Evolutionary conservation across 2,113 vertebrate genomes (phyloP).

Genomic region (Pituophis catenifer): DNA sequence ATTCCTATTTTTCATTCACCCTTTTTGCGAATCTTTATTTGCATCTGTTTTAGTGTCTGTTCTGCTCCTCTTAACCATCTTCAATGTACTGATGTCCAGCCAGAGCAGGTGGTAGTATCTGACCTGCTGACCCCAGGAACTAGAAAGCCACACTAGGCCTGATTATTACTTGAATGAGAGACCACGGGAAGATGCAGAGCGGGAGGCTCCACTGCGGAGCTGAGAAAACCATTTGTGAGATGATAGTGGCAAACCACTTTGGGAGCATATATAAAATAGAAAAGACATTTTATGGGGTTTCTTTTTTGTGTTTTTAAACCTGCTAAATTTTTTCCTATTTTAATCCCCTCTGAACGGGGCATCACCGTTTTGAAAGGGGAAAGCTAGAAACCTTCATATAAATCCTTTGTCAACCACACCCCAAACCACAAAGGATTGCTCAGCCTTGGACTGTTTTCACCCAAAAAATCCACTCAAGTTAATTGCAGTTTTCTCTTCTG

Average conservation of each 20-base stretch:
- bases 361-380: not conserved
- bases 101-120: not conserved
- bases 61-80: not conserved
- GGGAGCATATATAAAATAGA: not conserved
- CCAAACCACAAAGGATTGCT: not conserved
- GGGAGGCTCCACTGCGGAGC: not conserved
- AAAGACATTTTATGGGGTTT: not conserved
- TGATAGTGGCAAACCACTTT: not conserved
- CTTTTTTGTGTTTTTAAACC: not conserved
- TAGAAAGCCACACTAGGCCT: not conserved
- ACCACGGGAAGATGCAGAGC: not conserved
- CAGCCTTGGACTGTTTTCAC: not conserved
- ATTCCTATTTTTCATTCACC: not conserved
- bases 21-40: not conserved
- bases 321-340: not conserved
- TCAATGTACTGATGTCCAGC: not conserved
- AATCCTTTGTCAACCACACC: not conserved
- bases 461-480: not conserved
- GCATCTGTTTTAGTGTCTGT: not conserved
- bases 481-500: not conserved
- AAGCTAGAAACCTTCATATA: not conserved
- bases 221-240: not conserved
- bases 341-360: not conserved
- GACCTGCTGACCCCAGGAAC: no score
- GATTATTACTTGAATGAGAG: not conserved